Base-by-base conservation (phyloP, 1,140 invertebrate genomes). In the Pectinophora gossypiella region DNA sequence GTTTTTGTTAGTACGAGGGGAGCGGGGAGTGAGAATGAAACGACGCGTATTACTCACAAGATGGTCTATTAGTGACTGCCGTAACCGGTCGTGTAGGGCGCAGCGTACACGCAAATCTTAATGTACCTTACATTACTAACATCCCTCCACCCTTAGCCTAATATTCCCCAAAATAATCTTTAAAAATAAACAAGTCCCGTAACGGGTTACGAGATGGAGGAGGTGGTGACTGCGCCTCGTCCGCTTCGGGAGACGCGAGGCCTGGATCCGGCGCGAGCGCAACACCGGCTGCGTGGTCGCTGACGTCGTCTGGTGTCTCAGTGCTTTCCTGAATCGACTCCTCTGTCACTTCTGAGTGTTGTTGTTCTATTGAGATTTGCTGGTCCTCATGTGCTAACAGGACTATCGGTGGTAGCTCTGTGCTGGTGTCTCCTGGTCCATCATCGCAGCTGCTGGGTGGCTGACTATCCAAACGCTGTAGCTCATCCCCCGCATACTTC, bases 121-220 rank as follows among this genome's bases (percentile, higher is more conserved):
- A n/a, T n/a, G n/a, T n/a, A n/a, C n/a, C n/a, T n/a, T n/a, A n/a
- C n/a, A 27, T 6, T 27, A 27, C 5, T 38, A 38, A 38, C 36
- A 38, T 38, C 36, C 36, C 36, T 38, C 13, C 36, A 38, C 36
- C 36, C 36, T 38, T 38, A 38, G 13, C 13, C 36, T 38, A 38
- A 38, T 7, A 38, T n/a, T n/a, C n/a, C n/a, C n/a, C n/a, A n/a
- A n/a, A n/a, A n/a, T n/a, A n/a, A n/a, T n/a, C n/a, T n/a, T n/a
- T n/a, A n/a, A n/a, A n/a, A n/a, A n/a, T n/a, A n/a, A n/a, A n/a
- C n/a, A n/a, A n/a, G n/a, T n/a, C n/a, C n/a, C n/a, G n/a, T n/a
- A n/a, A n/a, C n/a, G n/a, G n/a, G n/a, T n/a, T n/a, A n/a, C n/a
- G n/a, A 38, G 5, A 38, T 38, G 5, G 7, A 7, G 3, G 36